Percentiles rank a stretch among this genome's conserved stretches.
phyloP scores from a whole-genome alignment of 2,888 invertebrate genomes.

The Sthenelais limicola region DNA sequence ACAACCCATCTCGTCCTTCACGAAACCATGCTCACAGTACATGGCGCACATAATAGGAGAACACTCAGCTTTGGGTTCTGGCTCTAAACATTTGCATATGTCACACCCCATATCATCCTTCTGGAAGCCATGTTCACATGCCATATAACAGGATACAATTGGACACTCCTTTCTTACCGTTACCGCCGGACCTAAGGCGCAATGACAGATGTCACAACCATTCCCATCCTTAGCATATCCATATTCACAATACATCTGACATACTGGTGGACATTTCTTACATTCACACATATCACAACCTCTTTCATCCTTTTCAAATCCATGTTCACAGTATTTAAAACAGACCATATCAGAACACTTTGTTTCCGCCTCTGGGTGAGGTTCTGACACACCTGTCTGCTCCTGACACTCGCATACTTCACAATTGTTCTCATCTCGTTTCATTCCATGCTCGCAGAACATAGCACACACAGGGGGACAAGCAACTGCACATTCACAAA shows the following conservation, averaged over 20 bases:
- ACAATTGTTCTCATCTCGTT: constrained; percentile 39
- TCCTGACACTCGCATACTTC: constrained; percentile 19
- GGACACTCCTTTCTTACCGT: too few species aligned
- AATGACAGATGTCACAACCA: constrained; percentile 37
- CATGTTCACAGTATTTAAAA: constrained; percentile 40
- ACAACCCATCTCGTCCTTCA: constrained; percentile 38
- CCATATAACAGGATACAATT: too few species aligned
- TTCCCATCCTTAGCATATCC: constrained; percentile 31
- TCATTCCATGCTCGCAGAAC: constrained; percentile 42
- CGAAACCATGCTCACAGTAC: constrained; percentile 43
- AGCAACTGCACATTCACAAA: neutral
- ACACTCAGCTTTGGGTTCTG: constrained; percentile 11
- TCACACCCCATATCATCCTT: constrained; percentile 41
- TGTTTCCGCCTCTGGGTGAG: constrained; percentile 11
- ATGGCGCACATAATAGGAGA: constrained; percentile 32
- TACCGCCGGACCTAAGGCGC: neutral
- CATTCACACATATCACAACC: constrained; percentile 44
- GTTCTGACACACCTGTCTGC: too few species aligned
- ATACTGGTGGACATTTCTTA: constrained; percentile 28
- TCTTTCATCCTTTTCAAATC: constrained; percentile 36
- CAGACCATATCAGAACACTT: constrained; percentile 21
- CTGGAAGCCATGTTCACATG: constrained; percentile 40
- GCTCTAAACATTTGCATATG: constrained; percentile 8
- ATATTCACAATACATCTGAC: constrained; percentile 32
- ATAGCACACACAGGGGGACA: constrained; percentile 17